Conservation (phyloP, 2,797 vertebrate species). For the Monodelphis domestica region DNA sequence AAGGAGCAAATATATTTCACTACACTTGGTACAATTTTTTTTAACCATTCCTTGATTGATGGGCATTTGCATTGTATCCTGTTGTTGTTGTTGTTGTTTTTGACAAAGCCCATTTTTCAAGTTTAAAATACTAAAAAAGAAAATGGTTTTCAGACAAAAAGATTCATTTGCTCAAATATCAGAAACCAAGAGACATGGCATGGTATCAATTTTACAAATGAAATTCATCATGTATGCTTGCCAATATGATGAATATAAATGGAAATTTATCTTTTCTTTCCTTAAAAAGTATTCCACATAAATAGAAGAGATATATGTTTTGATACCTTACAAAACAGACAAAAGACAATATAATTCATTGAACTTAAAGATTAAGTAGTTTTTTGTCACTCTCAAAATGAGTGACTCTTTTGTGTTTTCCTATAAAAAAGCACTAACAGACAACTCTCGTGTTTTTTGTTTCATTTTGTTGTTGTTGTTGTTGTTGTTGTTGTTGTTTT, state of each 20-base stretch:
- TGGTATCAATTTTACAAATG: not conserved
- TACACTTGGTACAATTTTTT: not conserved
- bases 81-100: no score
- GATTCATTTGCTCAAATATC: conserved; percentile 7
- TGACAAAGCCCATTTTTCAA: conserved; percentile 9
- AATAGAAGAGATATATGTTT: no score
- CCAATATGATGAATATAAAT: not conserved
- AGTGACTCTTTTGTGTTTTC: no score
- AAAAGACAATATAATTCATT: no score
- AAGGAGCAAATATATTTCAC: not conserved
- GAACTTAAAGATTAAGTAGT: no score
- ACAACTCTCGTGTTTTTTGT: no score
- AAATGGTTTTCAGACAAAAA: conserved; percentile 3
- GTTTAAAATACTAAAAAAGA: not conserved
- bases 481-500: no score
- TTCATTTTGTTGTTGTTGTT: no score
- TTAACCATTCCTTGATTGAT: not conserved
- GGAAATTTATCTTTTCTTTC: not conserved
- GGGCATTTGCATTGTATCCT: not conserved
- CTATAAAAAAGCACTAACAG: no score
- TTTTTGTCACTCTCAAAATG: no score
- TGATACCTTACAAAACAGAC: no score
- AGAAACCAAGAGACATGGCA: not conserved
- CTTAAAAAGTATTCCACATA: not conserved
- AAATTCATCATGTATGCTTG: not conserved